Percentiles rank a stretch among this genome's conserved stretches.
phyloP scores from a whole-genome alignment of 2,797 vertebrate genomes.

The Sebastes iracundus region DNA sequence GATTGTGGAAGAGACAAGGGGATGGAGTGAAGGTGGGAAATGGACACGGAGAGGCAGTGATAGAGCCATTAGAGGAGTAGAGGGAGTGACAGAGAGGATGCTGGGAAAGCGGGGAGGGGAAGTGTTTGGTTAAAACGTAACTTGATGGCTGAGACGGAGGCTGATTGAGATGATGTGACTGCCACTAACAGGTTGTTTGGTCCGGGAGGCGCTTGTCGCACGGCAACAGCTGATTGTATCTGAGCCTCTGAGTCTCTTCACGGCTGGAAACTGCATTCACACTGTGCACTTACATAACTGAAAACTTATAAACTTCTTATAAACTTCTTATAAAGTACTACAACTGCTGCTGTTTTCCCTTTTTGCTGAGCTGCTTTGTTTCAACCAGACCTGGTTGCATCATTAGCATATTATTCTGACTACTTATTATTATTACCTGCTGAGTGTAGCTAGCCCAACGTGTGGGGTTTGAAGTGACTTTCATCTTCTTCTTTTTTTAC shows the following conservation, averaged over 20 bases:
- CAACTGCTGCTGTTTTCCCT: not conserved
- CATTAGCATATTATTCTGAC: slow-evolving; percentile 20
- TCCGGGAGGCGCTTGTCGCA: not conserved
- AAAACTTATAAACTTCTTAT: not conserved
- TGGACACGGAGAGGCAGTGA: not conserved
- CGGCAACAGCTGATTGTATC: slow-evolving; percentile 18
- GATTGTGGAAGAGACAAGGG: slow-evolving; percentile 29
- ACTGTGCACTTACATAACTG: slow-evolving; percentile 15
- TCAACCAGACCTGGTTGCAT: not conserved
- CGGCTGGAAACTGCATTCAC: slow-evolving; percentile 21
- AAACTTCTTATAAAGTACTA: not conserved
- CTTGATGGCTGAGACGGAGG: slow-evolving; percentile 1
- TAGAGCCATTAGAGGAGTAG: slow-evolving; percentile 11
- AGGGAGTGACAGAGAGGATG: slow-evolving; percentile 33
- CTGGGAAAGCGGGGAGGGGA: slow-evolving; percentile 22
- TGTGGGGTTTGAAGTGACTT: not conserved
- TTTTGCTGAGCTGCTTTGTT: slow-evolving; percentile 5
- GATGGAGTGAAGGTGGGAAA: slow-evolving; percentile 11
- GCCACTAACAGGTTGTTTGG: slow-evolving; percentile 12
- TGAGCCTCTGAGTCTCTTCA: not conserved
- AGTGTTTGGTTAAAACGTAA: slow-evolving; percentile 14
- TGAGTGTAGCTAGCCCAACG: not conserved
- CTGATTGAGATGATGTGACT: slow-evolving; percentile 31
- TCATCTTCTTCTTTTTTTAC: not conserved
- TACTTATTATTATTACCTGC: not conserved